Base-by-base conservation (phyloP, 2,797 vertebrate species). In the Pangasius sanitwongsei region DNA sequence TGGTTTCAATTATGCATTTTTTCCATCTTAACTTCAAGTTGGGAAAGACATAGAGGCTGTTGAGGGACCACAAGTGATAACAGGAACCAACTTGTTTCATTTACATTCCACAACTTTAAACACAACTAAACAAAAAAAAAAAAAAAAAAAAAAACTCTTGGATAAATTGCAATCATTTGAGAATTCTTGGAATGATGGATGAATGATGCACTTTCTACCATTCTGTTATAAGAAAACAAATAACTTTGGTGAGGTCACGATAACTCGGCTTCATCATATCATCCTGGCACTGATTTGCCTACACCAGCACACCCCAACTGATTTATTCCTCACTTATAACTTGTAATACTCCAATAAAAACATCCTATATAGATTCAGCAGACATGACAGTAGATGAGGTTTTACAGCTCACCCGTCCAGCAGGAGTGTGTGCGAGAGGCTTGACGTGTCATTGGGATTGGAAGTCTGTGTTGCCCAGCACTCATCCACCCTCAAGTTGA, bases 391-490 rank as follows among this genome's bases (percentile, higher is more conserved):
- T 6, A 37, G 80, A 25, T 13, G 13, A n/a, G 28, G 12, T 4
- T 74, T 34, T 28, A 34, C 20, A 41, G 67, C 90, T 70, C 75
- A 96, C 95, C 95, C 95, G 0, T 95, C 94, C 7, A 77, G 88
- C 18, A 97, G 90, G 89, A 97, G 94, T 0, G 63, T 82, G 93
- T 97, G 94, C 18, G 70, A 44, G 0, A 85, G 84, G 65, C 91
- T 93, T 0, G 90, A 59, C 0, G 94, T 90, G 0, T 89, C 2
- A 84, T 94, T 94, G 0, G 94, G 93, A 74, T 93, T 87, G 0
- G 91, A 55, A 3, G 90, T 83, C 93, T 94, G 95, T 0, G 95
- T 94, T 89, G 95, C 96, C 96, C 96, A 96, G 15, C 96, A 96
- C 89, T 96, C 92, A 0, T 94, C 90, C 0, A 96, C 48, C n/a